Evolutionary conservation across 2,113 vertebrate genomes (phyloP).

Genomic region (Aphyosemion australe): DNA sequence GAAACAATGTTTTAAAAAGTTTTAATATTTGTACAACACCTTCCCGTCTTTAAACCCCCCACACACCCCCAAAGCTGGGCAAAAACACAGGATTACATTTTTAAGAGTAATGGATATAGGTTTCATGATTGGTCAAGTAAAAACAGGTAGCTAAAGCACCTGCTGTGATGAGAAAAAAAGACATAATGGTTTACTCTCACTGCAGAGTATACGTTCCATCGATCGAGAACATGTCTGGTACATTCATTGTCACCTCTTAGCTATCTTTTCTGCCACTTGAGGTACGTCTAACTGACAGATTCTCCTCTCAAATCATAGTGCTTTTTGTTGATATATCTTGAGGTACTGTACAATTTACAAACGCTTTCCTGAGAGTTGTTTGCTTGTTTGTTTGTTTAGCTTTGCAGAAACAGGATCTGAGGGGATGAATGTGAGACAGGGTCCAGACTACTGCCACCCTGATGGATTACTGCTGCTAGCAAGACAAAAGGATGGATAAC

Average conservation of each 20-base stretch:
- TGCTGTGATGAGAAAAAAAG: constrained; percentile 23
- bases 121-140: constrained; percentile 37
- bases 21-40: constrained; percentile 32
- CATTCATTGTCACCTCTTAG: constrained; percentile 95
- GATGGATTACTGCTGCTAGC: constrained; percentile 87
- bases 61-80: constrained; percentile 14
- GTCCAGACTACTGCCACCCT: constrained; percentile 89
- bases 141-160: constrained; percentile 52
- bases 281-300: constrained; percentile 86
- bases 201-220: constrained; percentile 80
- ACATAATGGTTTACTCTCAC: constrained; percentile 36
- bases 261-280: constrained; percentile 85
- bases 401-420: constrained; percentile 93
- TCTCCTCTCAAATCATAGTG: constrained; percentile 92
- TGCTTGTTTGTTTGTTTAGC: constrained; percentile 72
- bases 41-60: constrained; percentile 10
- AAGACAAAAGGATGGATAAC: constrained; percentile 85
- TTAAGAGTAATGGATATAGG: constrained; percentile 36
- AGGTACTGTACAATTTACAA: constrained; percentile 99
- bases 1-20: constrained; percentile 51
- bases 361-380: constrained; percentile 95
- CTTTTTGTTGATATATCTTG: constrained; percentile 93
- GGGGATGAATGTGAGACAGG: constrained; percentile 89
- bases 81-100: constrained; percentile 28
- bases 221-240: constrained; percentile 85